phyloP scores from a whole-genome alignment of 2,888 invertebrate genomes.

The Drosophila paranaensis region DNA sequence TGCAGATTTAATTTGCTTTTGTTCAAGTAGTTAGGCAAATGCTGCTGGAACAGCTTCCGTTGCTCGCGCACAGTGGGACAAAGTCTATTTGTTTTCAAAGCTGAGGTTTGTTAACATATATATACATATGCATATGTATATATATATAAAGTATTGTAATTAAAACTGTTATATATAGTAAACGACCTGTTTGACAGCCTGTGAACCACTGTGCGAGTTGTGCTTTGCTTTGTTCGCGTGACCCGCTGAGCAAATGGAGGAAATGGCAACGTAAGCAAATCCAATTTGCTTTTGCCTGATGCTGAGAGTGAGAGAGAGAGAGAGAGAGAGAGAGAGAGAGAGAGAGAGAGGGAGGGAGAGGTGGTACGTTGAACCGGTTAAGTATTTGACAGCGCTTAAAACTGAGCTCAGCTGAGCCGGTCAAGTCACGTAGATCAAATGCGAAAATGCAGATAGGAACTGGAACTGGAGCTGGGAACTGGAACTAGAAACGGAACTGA shows the following conservation, averaged over 20 bases:
- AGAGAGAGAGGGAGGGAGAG: neutral
- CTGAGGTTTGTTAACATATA: too few species aligned
- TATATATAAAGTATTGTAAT: too few species aligned
- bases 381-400: slow-evolving; percentile 32
- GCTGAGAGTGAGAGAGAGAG: slow-evolving; percentile 18
- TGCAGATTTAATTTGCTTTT: slow-evolving; percentile 49
- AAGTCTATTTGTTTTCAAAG: neutral
- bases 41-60: slow-evolving; percentile 42
- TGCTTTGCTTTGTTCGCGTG: slow-evolving; percentile 58
- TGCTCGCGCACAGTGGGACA: slow-evolving; percentile 34
- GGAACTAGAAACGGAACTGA: slow-evolving; percentile 3
- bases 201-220: slow-evolving; percentile 45
- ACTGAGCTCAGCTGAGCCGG: slow-evolving; percentile 10
- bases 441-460: slow-evolving; percentile 21
- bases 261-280: slow-evolving; percentile 59
- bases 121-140: too few species aligned
- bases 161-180: neutral
- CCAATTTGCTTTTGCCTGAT: slow-evolving; percentile 43
- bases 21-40: slow-evolving; percentile 36
- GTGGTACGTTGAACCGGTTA: slow-evolving; percentile 44
- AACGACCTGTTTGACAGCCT: neutral
- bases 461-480: neutral
- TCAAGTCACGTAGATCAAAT: slow-evolving; percentile 42
- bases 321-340: neutral
- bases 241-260: slow-evolving; percentile 41